Evolutionary conservation across 2,888 invertebrate genomes (phyloP), one percentile per base, ranked within the genome.

Genomic region (Philereme transversata): DNA sequence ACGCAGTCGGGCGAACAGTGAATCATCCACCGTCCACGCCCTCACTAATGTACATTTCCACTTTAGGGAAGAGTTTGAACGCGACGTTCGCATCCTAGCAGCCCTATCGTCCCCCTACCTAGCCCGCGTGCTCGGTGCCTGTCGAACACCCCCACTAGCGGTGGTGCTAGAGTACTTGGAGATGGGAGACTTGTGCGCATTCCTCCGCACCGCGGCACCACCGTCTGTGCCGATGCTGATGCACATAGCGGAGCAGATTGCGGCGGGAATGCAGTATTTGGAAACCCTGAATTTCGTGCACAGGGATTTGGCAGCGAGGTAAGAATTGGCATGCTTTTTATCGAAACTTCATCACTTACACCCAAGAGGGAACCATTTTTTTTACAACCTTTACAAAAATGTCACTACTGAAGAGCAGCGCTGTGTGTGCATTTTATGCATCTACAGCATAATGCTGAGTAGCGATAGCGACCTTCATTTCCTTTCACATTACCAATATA

Each of bases 221-320:
- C 94, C 97, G 70, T 93, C 84, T 0, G 95, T 95, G 74, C 90
- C 94, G 54, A 93, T 94, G 38, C 93, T 97, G 79, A 93, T 97
- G 69, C 96, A 96, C 87, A 95, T 97, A 87, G 96, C 96, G 49
- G 94, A 95, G 96, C 97, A 98, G 87, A 95, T 98, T 68, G 96
- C 98, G 2, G 96, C 96, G 4, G 98, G 98, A 9, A 97, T 98
- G 97, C 95, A 96, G 77, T 98, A 98, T 84, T 90, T 98, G 75
- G 98, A 98, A 89, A 95, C 96, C 51, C 93, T 97, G 70, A 97
- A 97, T 88, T 97, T 98, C 83, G 97, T 98, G 51, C 98, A 98
- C 84, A 94, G 98, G 50, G 97, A 98, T 88, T 90, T 98, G 74
- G 97, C 97, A 53, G 96, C 97, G 44, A 95, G 96, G 94, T 95